Base-by-base conservation (phyloP, 2,888 invertebrate species). In the Lydus trimaculatus region DNA sequence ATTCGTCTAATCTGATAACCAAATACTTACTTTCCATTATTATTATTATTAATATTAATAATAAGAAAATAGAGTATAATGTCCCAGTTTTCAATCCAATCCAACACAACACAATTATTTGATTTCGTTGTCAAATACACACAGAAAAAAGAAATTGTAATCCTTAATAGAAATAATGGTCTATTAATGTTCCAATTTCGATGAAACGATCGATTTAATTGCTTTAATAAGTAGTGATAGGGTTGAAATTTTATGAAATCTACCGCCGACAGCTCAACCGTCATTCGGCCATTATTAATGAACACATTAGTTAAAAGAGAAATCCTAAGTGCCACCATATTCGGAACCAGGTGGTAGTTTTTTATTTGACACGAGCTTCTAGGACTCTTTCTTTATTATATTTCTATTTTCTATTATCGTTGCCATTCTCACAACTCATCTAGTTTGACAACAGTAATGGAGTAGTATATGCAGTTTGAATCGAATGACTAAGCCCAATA, bases 401-500 rank as follows among this genome's bases (percentile, higher is more conserved):
- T 13, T 2, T 6, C 1, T 31, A 31, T 31, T 28, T 36, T 36
- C 36, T 36, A 13, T 36, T 36, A 13, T 36, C 13, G 36, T 31
- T 31, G 1, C 36, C 1, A 36, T 36, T 17, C 43, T 17, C 17
- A 43, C 43, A 43, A 17, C 7, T 36, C 36, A 36, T 36, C 11
- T 8, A 15, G 39, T 17, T 43, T 17, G 36, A 15, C 31, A 20
- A 13, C 39, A 64, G 65, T 69, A 69, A 66, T 61, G 58, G 64
- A 64, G 33, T 68, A 68, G n/a, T n/a, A n/a, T n/a, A 68, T 68
- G 68, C 31, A 59, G 25, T 28, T 64, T 6, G 39, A 43, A 58
- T 62, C 60, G 65, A 68, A 67, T 70, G 73, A 73, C 73, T 71
- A 70, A 69, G 71, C 66, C 31, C 70, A 71, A 70, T 70, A 67